Conservation (phyloP, 2,888 invertebrate genomes). For the Pardosa pseudoannulata region DNA sequence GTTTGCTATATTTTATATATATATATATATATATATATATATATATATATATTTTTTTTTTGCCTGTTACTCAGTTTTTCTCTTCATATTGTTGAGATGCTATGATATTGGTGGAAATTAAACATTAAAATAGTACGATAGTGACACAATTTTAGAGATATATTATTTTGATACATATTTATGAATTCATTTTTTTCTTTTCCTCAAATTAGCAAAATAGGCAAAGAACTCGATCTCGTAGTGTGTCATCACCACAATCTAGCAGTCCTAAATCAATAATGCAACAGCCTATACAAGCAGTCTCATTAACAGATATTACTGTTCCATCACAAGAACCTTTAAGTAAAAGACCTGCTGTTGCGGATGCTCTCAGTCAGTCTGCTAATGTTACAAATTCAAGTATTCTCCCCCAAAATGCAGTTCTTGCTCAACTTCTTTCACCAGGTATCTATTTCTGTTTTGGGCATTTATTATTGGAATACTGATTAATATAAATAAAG, state of each 20-base stretch:
- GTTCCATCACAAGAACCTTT: constrained; percentile 21
- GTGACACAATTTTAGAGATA: no score
- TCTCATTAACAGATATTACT: constrained; percentile 68
- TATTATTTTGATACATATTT: no score
- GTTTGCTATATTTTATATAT: no score
- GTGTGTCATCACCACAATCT: constrained; percentile 79
- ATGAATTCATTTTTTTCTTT: no score
- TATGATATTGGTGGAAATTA: no score
- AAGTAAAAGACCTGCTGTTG: constrained; percentile 13
- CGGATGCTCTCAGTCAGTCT: constrained; percentile 17
- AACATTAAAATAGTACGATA: no score
- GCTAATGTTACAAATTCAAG: constrained; percentile 79
- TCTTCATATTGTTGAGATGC: no score
- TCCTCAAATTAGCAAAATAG: constrained; percentile 75
- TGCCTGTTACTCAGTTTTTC: no score
- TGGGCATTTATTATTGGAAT: no score
- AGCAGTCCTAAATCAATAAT: constrained; percentile 75
- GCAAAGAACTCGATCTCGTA: constrained; percentile 80
- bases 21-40: no score
- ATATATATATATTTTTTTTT: no score
- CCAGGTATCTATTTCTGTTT: constrained; percentile 74
- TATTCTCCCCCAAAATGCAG: constrained; percentile 87
- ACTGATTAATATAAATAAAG: no score
- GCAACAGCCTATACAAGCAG: constrained; percentile 73
- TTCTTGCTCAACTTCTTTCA: constrained; percentile 87